These are phyloP conservation scores for Lemur catta DNA, from an alignment of 2,797 vertebrate genomes.

Conservation along the genomic window DNA sequence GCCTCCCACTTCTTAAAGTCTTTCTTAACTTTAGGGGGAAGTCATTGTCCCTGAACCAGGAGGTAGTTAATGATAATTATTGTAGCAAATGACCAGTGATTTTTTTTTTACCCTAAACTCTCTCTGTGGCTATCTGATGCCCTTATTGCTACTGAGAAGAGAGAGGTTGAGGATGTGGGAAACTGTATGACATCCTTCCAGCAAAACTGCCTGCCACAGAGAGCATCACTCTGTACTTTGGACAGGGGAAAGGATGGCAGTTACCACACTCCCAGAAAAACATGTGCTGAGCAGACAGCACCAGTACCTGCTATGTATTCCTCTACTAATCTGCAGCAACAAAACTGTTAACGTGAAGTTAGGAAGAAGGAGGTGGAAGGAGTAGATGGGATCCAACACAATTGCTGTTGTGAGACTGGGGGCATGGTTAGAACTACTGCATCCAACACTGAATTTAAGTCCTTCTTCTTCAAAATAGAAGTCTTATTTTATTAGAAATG, in stretches of 20 bases:
- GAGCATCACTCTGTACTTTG: neutral
- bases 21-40: neutral
- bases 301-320: neutral
- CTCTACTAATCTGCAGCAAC: neutral
- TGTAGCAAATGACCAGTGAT: neutral
- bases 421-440: neutral
- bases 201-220: neutral
- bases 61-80: neutral
- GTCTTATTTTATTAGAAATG: slow-evolving; percentile 25
- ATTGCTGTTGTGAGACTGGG: neutral
- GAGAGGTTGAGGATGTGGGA: neutral
- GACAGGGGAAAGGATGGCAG: neutral
- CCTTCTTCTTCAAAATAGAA: slow-evolving; percentile 21
- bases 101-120: neutral
- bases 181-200: neutral
- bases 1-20: neutral
- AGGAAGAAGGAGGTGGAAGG: neutral
- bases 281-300: neutral
- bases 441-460: neutral
- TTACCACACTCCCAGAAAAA: neutral
- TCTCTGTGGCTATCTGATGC: neutral
- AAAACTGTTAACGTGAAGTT: neutral
- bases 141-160: neutral
- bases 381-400: neutral
- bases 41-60: neutral